These are phyloP conservation scores for Ariopsis seemanni DNA, from an alignment of 2,113 vertebrate genomes.

Conservation along the genomic window DNA sequence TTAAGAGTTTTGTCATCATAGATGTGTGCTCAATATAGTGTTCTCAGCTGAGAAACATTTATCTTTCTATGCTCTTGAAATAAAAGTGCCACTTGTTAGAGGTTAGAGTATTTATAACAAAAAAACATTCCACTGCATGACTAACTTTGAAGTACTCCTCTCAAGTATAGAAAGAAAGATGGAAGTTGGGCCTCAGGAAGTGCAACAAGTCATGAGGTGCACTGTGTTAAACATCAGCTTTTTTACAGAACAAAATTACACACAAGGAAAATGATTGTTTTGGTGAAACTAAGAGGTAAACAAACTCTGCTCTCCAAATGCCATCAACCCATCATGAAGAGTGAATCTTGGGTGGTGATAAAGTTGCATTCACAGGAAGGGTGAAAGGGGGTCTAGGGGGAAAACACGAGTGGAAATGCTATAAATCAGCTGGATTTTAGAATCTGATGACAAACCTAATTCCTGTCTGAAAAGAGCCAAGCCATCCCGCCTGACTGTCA, in stretches of 20 bases:
- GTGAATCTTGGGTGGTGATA: constrained; percentile 30
- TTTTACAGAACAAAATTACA: constrained; percentile 1
- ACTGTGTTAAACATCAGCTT: background rate
- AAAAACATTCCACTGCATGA: background rate
- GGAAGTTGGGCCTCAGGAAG: background rate
- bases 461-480: constrained; percentile 80
- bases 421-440: constrained; percentile 88
- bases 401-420: constrained; percentile 72
- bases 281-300: constrained; percentile 68
- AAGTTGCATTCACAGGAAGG: constrained; percentile 56
- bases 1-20: background rate
- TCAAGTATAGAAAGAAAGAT: background rate
- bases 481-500: constrained; percentile 79
- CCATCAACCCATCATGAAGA: constrained; percentile 63
- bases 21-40: constrained; percentile 9
- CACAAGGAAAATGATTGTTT: constrained; percentile 54
- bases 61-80: constrained; percentile 33
- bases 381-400: constrained; percentile 64
- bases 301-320: constrained; percentile 66
- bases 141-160: background rate
- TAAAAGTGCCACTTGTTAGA: constrained; percentile 15
- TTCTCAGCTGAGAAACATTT: constrained; percentile 47
- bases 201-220: background rate
- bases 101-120: background rate
- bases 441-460: constrained; percentile 89